These are phyloP conservation scores for Enteromius fasciolatus DNA, from an alignment of 2,797 vertebrate genomes.

Conservation along the genomic window DNA sequence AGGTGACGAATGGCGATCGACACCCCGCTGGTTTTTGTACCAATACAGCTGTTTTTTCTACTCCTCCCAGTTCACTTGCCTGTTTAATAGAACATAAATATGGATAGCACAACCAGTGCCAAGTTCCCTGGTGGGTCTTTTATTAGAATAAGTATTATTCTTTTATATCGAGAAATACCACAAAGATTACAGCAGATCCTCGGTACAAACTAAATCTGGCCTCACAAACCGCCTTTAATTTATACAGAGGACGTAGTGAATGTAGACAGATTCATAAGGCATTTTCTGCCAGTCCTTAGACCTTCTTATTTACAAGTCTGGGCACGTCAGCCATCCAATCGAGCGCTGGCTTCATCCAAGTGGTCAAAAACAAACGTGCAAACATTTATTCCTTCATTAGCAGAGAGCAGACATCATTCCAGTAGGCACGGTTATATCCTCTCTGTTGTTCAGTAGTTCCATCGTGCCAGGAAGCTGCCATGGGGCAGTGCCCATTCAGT, in stretches of 20 bases:
- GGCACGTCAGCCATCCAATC: conserved; percentile 65
- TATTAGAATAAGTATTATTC: conserved; percentile 58
- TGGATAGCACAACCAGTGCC: conserved; percentile 35
- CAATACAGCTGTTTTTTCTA: conserved; percentile 50
- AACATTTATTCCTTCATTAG: conserved; percentile 83
- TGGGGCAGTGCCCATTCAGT: conserved; percentile 76
- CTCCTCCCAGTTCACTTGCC: conserved; percentile 48
- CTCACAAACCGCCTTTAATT: conserved; percentile 38
- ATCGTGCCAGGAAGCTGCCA: conserved; percentile 77
- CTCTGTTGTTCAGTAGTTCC: conserved; percentile 64
- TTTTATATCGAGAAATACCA: conserved; percentile 57
- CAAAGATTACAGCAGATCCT: conserved; percentile 50
- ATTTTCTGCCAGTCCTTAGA: conserved; percentile 34
- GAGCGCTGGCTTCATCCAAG: conserved; percentile 66
- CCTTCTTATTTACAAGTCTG: conserved; percentile 61
- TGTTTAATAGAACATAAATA: conserved; percentile 59
- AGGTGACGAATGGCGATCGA: conserved; percentile 54
- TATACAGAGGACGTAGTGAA: conserved; percentile 16
- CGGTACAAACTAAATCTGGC: conserved; percentile 37
- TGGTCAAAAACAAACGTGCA: conserved; percentile 74
- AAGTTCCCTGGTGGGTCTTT: conserved; percentile 52
- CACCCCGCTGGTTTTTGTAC: conserved; percentile 60
- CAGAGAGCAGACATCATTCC: conserved; percentile 67
- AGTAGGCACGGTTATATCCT: conserved; percentile 71
- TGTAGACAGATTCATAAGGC: conserved; percentile 31